phyloP scores from a whole-genome alignment of 2,113 vertebrate species.

The Steatornis caripensis region DNA sequence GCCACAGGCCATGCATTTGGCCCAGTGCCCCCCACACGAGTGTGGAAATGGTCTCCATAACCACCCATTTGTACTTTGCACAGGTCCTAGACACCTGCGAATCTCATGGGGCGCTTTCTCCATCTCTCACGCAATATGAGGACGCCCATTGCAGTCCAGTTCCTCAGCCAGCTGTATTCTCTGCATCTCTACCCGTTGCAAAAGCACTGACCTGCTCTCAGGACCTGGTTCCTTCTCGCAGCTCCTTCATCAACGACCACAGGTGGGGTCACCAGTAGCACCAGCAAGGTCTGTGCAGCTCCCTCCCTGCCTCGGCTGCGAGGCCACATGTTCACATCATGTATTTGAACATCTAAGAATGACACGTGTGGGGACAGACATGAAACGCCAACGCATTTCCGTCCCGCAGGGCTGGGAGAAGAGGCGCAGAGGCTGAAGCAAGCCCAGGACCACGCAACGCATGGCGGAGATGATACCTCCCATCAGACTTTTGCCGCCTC shows the following conservation, averaged over 20 bases:
- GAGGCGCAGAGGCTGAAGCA: background rate
- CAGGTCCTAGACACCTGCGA: accelerated
- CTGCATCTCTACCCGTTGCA: background rate
- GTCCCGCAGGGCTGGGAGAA: background rate
- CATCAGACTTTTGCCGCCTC: background rate
- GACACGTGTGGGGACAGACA: accelerated
- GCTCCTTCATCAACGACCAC: accelerated
- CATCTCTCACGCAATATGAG: background rate
- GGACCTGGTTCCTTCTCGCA: background rate
- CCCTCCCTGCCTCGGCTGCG: background rate
- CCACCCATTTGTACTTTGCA: background rate
- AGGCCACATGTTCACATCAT: background rate
- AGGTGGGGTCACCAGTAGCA: background rate
- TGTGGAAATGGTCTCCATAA: background rate
- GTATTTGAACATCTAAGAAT: background rate
- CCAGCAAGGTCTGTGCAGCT: background rate
- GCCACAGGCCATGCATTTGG: background rate
- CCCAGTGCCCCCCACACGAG: background rate
- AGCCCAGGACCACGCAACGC: background rate
- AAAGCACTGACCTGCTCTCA: background rate
- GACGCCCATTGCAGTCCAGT: background rate
- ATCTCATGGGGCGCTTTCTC: accelerated
- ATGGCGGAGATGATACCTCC: background rate
- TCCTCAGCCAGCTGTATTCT: background rate
- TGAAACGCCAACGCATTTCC: accelerated